These are phyloP conservation scores for Eurosta solidaginis DNA, from an alignment of 1,140 invertebrate species.

Conservation along the genomic window DNA sequence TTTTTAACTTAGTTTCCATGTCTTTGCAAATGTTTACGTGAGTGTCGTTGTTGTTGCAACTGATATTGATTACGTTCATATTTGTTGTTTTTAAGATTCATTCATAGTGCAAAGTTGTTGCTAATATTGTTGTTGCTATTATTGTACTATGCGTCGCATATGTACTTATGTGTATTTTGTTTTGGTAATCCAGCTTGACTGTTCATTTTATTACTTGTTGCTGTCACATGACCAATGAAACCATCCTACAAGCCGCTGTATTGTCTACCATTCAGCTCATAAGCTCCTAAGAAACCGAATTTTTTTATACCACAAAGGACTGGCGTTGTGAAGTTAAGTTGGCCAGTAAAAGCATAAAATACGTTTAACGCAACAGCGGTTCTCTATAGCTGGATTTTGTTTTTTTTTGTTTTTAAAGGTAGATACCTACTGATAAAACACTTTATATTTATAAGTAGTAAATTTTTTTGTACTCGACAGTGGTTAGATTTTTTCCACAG, in stretches of 20 bases:
- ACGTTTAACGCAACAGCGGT: background rate
- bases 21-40: background rate
- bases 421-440: no score
- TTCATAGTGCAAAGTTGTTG: conserved; percentile 14
- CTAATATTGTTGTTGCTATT: background rate
- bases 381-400: no score
- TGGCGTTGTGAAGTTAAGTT: background rate
- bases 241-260: background rate
- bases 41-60: background rate
- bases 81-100: conserved; percentile 1
- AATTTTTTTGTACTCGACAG: no score
- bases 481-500: no score
- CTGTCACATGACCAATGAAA: background rate
- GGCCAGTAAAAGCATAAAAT: background rate
- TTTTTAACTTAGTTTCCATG: conserved; percentile 31
- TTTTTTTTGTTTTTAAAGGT: no score
- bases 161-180: background rate
- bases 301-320: background rate
- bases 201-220: background rate
- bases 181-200: background rate
- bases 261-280: background rate
- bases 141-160: background rate
- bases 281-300: background rate
- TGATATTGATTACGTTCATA: background rate
- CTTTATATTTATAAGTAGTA: no score